A percentile compares a stretch with the other conserved stretches of the same genome.
These are phyloP conservation scores for Numenius arquata DNA, from an alignment of 2,113 vertebrate species.

Conservation along the genomic window DNA sequence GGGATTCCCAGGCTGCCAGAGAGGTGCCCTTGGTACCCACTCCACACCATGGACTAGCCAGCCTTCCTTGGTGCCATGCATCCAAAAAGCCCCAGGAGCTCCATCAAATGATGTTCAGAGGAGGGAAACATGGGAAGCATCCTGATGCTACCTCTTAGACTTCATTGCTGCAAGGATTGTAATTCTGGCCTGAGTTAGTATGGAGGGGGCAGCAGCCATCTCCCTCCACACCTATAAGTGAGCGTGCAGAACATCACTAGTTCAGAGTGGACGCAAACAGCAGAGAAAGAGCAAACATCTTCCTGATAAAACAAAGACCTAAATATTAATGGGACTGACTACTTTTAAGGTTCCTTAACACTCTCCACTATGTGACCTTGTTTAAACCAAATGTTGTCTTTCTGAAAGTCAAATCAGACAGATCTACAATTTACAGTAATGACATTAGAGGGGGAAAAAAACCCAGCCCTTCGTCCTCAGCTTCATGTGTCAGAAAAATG, in stretches of 20 bases:
- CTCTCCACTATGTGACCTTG: background rate
- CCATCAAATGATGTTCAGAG: background rate
- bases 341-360: background rate
- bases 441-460: background rate
- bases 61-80: background rate
- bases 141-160: background rate
- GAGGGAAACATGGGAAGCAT: background rate
- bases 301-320: background rate
- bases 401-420: background rate
- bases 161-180: background rate
- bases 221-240: background rate
- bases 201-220: background rate
- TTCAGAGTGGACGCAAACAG: background rate
- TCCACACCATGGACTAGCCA: background rate
- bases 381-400: background rate
- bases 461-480: background rate
- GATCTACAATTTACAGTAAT: background rate
- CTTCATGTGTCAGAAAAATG: background rate
- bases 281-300: background rate
- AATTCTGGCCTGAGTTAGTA: background rate
- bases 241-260: rapidly evolving
- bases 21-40: background rate
- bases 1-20: background rate
- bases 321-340: background rate
- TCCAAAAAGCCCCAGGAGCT: background rate